phyloP scores from a whole-genome alignment of 2,113 vertebrate species.

The Narcine bancroftii region DNA sequence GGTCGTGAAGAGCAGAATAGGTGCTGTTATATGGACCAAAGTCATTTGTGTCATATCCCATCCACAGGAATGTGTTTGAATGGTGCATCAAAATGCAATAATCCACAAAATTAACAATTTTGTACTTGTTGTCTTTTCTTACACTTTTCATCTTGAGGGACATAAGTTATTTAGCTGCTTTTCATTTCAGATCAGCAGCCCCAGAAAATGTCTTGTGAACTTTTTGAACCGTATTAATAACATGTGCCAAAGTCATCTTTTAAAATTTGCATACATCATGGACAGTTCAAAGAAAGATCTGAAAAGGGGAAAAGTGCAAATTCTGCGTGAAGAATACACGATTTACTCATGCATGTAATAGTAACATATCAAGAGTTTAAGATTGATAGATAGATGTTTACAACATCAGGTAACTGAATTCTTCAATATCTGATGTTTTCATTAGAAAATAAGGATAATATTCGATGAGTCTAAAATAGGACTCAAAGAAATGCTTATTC shows the following conservation, averaged over 20 bases:
- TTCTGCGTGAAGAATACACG: not conserved
- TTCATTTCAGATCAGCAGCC: not conserved
- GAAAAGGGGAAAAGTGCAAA: not conserved
- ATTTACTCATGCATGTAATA: not conserved
- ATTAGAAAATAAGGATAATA: not conserved
- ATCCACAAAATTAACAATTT: not conserved
- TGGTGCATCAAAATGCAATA: not conserved
- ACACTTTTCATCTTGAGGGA: too few relatives aligned
- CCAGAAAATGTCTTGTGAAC: not conserved
- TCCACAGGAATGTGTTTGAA: not conserved
- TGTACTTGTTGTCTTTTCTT: too few relatives aligned
- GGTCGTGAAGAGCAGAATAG: not conserved
- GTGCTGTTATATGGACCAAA: not conserved
- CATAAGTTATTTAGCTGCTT: too few relatives aligned
- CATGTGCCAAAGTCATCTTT: not conserved
- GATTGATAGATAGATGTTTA: not conserved
- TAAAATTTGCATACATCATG: not conserved
- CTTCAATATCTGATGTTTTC: not conserved
- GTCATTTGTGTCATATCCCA: not conserved
- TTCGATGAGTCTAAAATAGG: not conserved
- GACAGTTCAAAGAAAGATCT: not conserved
- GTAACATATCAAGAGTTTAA: not conserved
- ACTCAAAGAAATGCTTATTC: not conserved
- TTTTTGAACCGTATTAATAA: not conserved
- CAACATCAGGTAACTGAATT: not conserved